Percentiles rank a stretch among this genome's conserved stretches.
These are phyloP conservation scores for Synanceia verrucosa DNA, from an alignment of 2,797 vertebrate genomes.

Conservation along the genomic window DNA sequence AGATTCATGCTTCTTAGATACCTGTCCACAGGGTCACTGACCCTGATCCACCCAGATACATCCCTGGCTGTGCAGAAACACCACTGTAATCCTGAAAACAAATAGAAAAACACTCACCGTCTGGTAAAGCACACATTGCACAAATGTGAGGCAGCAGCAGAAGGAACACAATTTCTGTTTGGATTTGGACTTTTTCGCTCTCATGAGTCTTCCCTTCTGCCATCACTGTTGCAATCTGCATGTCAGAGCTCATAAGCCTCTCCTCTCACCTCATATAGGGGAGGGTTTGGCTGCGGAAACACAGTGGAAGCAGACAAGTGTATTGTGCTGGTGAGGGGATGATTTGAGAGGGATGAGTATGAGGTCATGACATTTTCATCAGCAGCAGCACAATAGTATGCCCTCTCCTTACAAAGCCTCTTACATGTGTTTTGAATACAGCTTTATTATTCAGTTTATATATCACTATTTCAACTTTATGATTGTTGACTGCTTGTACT, in stretches of 20 bases:
- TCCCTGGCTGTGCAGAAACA: constrained; percentile 41
- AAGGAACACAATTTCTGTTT: constrained; percentile 16
- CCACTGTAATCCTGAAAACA: constrained; percentile 44
- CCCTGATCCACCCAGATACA: constrained; percentile 57
- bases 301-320: constrained; percentile 7
- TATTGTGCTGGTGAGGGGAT: not conserved
- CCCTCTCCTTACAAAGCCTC: constrained; percentile 1
- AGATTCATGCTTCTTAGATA: constrained; percentile 54
- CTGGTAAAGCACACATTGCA: constrained; percentile 26
- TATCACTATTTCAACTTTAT: not conserved
- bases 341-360: constrained; percentile 14
- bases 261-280: constrained; percentile 12
- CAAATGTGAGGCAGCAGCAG: constrained; percentile 30
- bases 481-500: not conserved
- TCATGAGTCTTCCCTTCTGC: constrained; percentile 26
- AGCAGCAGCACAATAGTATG: not conserved
- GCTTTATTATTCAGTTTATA: not conserved
- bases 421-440: not conserved
- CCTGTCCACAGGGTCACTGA: constrained; percentile 49
- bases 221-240: constrained; percentile 36
- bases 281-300: constrained; percentile 10
- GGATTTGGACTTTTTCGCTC: not conserved
- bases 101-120: constrained; percentile 11
- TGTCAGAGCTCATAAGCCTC: constrained; percentile 53
- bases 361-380: constrained; percentile 2